phyloP scores from a whole-genome alignment of 1,140 invertebrate genomes.

The Magallana angulata region DNA sequence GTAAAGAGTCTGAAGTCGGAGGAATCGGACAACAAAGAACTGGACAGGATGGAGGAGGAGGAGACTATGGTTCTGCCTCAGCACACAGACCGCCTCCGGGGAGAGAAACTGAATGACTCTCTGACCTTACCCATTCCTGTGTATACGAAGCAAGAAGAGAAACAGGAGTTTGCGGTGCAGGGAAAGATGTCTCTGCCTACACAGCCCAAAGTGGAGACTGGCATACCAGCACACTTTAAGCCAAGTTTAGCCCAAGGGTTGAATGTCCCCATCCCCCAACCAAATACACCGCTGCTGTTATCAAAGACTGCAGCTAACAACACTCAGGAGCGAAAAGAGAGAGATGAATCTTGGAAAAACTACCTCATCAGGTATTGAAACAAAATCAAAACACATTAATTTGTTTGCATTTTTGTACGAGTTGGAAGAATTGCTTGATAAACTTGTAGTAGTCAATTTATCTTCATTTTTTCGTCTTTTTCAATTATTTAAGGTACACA shows the following conservation, averaged over 20 bases:
- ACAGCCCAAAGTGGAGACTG: not conserved
- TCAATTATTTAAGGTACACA: slow-evolving; percentile 74
- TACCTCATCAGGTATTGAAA: slow-evolving; percentile 80
- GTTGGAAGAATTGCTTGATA: too few species aligned
- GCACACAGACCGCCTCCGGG: slow-evolving; percentile 40
- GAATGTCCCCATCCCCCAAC: not conserved
- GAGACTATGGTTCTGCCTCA: not conserved
- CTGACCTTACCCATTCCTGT: slow-evolving; percentile 68
- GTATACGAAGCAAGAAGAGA: not conserved
- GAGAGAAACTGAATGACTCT: slow-evolving; percentile 67
- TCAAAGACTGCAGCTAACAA: slow-evolving; percentile 9
- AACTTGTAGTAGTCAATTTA: too few species aligned
- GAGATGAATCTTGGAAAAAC: slow-evolving; percentile 84
- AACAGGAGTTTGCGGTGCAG: not conserved
- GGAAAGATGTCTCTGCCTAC: not conserved
- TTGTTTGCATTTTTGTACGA: too few species aligned
- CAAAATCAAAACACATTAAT: too few species aligned
- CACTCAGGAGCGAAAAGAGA: slow-evolving; percentile 65
- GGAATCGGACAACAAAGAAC: not conserved
- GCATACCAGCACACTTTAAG: not conserved
- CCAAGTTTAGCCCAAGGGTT: not conserved
- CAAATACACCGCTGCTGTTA: slow-evolving; percentile 38
- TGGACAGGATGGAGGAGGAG: slow-evolving; percentile 3
- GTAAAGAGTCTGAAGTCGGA: slow-evolving; percentile 49
- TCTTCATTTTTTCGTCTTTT: not conserved